These are phyloP conservation scores for Pipistrellus pipistrellus DNA, from an alignment of 2,797 vertebrate genomes.

Conservation along the genomic window DNA sequence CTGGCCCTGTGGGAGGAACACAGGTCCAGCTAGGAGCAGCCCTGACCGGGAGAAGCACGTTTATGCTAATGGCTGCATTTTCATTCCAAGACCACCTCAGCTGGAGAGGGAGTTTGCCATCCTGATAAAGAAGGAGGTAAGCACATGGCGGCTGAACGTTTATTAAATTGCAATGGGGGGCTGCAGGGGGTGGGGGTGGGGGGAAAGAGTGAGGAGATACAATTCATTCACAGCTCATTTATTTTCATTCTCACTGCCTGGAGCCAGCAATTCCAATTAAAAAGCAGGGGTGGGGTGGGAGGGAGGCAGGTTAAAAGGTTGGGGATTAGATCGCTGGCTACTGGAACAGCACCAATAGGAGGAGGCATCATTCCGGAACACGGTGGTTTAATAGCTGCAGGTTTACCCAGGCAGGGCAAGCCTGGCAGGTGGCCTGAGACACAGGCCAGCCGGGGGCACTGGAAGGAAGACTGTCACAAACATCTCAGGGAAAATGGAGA, in stretches of 20 bases:
- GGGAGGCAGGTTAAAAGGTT: constrained; percentile 49
- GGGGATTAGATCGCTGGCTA: constrained; percentile 43
- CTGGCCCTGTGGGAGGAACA: not conserved
- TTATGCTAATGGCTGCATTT: not conserved
- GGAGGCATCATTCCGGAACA: constrained; percentile 48
- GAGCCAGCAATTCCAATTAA: constrained; percentile 64
- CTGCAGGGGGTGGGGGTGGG: too few species aligned
- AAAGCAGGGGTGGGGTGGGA: not conserved
- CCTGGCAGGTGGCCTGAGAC: constrained; percentile 34
- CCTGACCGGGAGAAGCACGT: not conserved
- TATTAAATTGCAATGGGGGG: constrained; percentile 50
- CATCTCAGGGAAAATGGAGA: not conserved
- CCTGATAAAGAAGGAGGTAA: not conserved
- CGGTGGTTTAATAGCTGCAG: constrained; percentile 20
- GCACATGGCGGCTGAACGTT: not conserved
- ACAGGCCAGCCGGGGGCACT: not conserved
- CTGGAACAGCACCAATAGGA: not conserved
- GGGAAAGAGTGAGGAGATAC: not conserved
- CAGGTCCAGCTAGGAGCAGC: not conserved
- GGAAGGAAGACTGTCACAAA: not conserved
- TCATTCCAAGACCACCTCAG: constrained; percentile 23
- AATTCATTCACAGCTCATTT: constrained; percentile 73
- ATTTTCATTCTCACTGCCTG: constrained; percentile 71
- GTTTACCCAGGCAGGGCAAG: not conserved
- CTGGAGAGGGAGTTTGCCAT: not conserved